Evolutionary conservation across 2,113 vertebrate species (phyloP), one percentile per base, ranked within the genome.

Genomic region (Cebidichthys violaceus): DNA sequence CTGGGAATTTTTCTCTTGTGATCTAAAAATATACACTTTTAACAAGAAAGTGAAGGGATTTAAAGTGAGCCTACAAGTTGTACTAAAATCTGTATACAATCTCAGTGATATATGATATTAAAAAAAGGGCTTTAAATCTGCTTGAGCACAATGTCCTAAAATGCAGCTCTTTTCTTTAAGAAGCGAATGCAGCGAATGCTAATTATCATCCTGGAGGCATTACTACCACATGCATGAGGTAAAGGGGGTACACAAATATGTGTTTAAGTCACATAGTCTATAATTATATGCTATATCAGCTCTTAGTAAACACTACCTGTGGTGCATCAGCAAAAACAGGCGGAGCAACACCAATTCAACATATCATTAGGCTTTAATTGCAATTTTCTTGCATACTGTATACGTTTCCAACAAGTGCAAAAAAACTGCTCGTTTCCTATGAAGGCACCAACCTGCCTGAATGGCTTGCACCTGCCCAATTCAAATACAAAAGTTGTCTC

Each of bases 401-500:
- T 14, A 39, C 59, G 39, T 60, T 45, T 39, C 62, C 61, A 83
- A 77, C 31, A 78, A 65, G 59, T 68, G 22, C 37, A 50, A 24
- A 62, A 37, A 39, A 65, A 29, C 70, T 35, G 33, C 39, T 13
- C 33, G 9, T 13, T 52, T 52, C 27, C 37, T 45, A 29, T 31
- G 7, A 43, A 27, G 24, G 35, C 45, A 47, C 22, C 27, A 22
- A 50, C 61, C 73, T 81, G 75, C 6, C 57, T 15, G 14, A 17
- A 29, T 24, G 29, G 13, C 18, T 35, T 22, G 47, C 85, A 88
- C 77, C 88, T 79, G 82, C 45, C 14, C 24, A 29, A 50, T 57
- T 43, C 27, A 70, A 50, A 80, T 22, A n/a, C 78, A 69, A 87
- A 89, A 92, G 89, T 91, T 88, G 71, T 7, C 73, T 43, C 59